phyloP scores from a whole-genome alignment of 2,797 vertebrate genomes.

The Crax fasciolata region DNA sequence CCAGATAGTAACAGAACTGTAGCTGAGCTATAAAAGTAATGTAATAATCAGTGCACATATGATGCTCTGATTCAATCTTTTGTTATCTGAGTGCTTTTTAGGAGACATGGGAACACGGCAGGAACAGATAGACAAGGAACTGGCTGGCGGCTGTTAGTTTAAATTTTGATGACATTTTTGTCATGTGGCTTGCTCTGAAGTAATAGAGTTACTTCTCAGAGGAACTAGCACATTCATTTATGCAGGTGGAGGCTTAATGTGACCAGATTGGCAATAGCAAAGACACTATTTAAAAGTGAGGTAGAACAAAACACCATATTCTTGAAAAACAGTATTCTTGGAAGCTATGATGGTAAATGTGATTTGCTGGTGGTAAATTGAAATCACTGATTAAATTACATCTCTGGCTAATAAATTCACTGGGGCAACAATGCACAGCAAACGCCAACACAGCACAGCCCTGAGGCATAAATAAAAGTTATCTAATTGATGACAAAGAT shows the following conservation, averaged over 20 bases:
- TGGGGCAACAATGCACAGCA: conserved; percentile 67
- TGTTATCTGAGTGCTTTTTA: not conserved
- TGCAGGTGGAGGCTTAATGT: conserved; percentile 1
- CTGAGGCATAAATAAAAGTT: conserved; percentile 79
- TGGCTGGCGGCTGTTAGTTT: not conserved
- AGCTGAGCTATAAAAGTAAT: not conserved
- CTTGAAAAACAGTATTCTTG: conserved; percentile 57
- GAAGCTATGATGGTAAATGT: conserved; percentile 67
- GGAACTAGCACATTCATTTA: conserved; percentile 16
- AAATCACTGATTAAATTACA: conserved; percentile 84
- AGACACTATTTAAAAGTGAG: conserved; percentile 49
- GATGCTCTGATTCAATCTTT: not conserved
- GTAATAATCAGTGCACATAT: not conserved
- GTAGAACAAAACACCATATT: not conserved
- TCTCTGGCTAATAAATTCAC: conserved; percentile 80
- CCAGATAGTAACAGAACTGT: not conserved
- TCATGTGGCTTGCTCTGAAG: not conserved
- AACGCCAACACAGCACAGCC: conserved; percentile 69
- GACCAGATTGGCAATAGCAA: conserved; percentile 39
- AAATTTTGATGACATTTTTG: conserved; percentile 11
- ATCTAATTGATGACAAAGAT: conserved; percentile 80
- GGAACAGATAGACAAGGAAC: not conserved
- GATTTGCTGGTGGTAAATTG: conserved; percentile 81
- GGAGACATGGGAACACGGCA: not conserved
- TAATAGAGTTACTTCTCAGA: conserved; percentile 25